Evolutionary conservation across 1,140 invertebrate species (phyloP).

Genomic region (Polypedilum pembai): DNA sequence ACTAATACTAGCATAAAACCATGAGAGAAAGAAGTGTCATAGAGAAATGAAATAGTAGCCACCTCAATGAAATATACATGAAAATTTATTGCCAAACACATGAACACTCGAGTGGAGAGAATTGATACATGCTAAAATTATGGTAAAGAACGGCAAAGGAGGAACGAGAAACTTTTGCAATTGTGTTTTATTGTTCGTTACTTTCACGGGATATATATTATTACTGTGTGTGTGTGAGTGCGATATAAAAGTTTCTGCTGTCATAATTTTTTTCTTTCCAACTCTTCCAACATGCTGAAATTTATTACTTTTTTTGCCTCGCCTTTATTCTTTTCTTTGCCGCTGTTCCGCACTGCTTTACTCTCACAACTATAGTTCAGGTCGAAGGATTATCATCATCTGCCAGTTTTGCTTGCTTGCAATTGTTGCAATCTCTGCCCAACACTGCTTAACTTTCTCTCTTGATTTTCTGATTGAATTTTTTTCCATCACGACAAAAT

Average conservation of each 20-base stretch:
- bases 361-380: background rate
- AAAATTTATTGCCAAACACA: too few relatives aligned
- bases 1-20: too few relatives aligned
- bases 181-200: background rate
- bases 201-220: background rate
- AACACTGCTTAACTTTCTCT: too few relatives aligned
- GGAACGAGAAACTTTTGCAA: background rate
- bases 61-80: too few relatives aligned
- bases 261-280: background rate
- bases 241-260: slow-evolving; percentile 15
- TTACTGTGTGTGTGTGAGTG: background rate
- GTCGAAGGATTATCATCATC: slow-evolving; percentile 15
- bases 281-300: background rate
- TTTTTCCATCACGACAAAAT: too few relatives aligned
- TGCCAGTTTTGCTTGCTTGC: background rate
- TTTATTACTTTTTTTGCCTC: slow-evolving; percentile 2
- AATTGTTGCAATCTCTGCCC: too few relatives aligned
- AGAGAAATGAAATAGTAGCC: too few relatives aligned
- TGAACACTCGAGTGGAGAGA: background rate
- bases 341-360: too few relatives aligned
- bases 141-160: background rate
- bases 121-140: slow-evolving; percentile 13
- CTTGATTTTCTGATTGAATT: too few relatives aligned
- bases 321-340: background rate
- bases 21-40: too few relatives aligned